A percentile compares a stretch with the other conserved stretches of the same genome.
phyloP scores from a whole-genome alignment of 2,797 vertebrate species.

The Champsocephalus gunnari region DNA sequence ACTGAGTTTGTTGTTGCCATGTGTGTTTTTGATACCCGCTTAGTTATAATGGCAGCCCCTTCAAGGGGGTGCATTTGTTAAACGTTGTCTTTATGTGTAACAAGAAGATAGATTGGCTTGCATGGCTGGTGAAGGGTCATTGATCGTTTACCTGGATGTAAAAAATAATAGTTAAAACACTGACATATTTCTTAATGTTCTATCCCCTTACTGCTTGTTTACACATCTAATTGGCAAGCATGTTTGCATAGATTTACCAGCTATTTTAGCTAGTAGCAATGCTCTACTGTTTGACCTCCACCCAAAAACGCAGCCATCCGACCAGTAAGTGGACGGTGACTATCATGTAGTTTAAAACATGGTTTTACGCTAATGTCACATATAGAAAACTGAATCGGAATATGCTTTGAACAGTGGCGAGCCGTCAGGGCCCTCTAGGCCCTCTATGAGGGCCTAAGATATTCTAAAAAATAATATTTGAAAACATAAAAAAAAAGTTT shows the following conservation, averaged over 20 bases:
- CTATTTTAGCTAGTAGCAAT: conserved; percentile 29
- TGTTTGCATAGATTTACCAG: conserved; percentile 27
- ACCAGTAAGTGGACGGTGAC: conserved; percentile 10
- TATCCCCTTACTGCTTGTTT: conserved; percentile 44
- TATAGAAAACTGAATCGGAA: no score
- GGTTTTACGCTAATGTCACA: conserved; percentile 13
- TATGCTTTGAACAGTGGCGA: no score
- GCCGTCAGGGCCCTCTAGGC: no score
- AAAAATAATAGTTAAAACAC: conserved; percentile 22
- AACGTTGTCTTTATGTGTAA: conserved; percentile 12
- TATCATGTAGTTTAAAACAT: conserved; percentile 14
- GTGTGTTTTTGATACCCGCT: conserved; percentile 30
- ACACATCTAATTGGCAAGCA: conserved; percentile 17
- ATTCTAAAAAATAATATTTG: no score
- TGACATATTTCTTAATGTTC: background rate
- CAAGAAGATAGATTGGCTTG: conserved; percentile 8
- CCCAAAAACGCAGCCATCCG: conserved; percentile 25
- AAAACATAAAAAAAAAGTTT: no score
- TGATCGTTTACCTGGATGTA: conserved; percentile 31
- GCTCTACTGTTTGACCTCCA: conserved; percentile 13
- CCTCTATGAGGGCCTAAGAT: no score
- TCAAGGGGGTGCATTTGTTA: conserved; percentile 7
- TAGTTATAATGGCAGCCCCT: conserved; percentile 19
- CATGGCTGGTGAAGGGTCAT: background rate
- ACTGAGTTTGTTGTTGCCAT: conserved; percentile 21